Evolutionary conservation across 2,113 vertebrate species (phyloP).

Genomic region (Pyrgilauda ruficollis): DNA sequence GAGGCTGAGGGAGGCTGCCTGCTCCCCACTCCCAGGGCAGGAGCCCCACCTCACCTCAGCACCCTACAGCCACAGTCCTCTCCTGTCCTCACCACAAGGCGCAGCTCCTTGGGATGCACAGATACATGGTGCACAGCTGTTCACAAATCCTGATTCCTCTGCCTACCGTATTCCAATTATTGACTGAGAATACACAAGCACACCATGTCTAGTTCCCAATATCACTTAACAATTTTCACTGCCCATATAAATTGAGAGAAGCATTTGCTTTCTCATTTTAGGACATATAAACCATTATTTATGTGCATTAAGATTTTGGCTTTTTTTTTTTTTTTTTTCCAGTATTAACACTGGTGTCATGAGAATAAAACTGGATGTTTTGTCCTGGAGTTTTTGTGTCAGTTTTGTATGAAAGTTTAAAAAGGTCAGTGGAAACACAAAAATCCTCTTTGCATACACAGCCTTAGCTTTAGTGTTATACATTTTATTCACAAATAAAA

Average conservation of each 20-base stretch:
- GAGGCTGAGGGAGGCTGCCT: neutral
- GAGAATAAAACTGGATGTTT: neutral
- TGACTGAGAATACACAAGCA: neutral
- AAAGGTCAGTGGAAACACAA: neutral
- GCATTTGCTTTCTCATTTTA: neutral
- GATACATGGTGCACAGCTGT: neutral
- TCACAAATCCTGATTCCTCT: neutral
- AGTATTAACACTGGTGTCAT: neutral
- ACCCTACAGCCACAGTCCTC: rapidly evolving
- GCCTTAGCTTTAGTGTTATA: neutral
- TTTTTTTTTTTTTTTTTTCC: neutral
- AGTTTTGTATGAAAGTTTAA: neutral
- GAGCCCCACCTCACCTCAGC: neutral
- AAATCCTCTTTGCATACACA: neutral
- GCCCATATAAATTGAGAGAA: neutral
- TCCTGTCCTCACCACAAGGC: neutral
- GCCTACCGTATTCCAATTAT: rapidly evolving
- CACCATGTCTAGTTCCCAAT: neutral
- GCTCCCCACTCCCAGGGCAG: neutral
- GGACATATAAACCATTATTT: neutral
- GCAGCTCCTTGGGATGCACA: rapidly evolving
- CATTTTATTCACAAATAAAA: neutral
- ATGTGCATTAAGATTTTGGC: neutral
- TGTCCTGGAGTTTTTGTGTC: neutral
- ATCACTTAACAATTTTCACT: neutral